Percentiles rank a stretch among this genome's conserved stretches.
Evolutionary conservation across 2,888 invertebrate genomes (phyloP).

Genomic region (Stenodera caucasica): DNA sequence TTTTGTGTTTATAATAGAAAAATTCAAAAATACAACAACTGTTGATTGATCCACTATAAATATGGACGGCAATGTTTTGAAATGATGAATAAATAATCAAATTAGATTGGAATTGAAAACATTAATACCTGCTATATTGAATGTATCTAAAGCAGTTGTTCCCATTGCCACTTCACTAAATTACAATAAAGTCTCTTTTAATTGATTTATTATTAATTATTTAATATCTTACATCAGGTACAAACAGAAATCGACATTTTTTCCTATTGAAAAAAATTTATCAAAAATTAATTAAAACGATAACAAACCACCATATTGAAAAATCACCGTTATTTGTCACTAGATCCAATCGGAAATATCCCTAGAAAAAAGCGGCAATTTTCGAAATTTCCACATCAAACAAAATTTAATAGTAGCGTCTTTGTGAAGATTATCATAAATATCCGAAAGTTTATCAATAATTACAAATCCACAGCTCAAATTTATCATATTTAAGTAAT

Average conservation of each 20-base stretch:
- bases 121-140: constrained; percentile 48
- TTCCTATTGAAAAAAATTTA: constrained; percentile 11
- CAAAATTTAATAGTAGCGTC: too few species aligned
- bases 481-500: too few species aligned
- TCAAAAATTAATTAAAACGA: constrained; percentile 18
- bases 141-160: constrained; percentile 49
- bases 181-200: background rate
- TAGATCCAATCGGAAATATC: background rate
- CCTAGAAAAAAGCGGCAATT: background rate
- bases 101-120: constrained; percentile 8
- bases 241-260: constrained; percentile 13
- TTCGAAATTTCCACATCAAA: background rate
- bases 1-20: constrained; percentile 1
- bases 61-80: too few species aligned
- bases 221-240: constrained; percentile 10
- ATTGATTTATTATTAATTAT: background rate
- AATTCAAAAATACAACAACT: too few species aligned
- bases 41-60: too few species aligned
- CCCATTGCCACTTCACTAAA: constrained; percentile 42
- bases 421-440: too few species aligned
- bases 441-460: too few species aligned
- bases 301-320: constrained; percentile 29
- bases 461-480: too few species aligned
- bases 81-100: background rate
- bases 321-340: constrained; percentile 11